Percentiles rank a stretch among this genome's conserved stretches.
Evolutionary conservation across 2,113 vertebrate genomes (phyloP).

Genomic region (Gobiocypris rarus): DNA sequence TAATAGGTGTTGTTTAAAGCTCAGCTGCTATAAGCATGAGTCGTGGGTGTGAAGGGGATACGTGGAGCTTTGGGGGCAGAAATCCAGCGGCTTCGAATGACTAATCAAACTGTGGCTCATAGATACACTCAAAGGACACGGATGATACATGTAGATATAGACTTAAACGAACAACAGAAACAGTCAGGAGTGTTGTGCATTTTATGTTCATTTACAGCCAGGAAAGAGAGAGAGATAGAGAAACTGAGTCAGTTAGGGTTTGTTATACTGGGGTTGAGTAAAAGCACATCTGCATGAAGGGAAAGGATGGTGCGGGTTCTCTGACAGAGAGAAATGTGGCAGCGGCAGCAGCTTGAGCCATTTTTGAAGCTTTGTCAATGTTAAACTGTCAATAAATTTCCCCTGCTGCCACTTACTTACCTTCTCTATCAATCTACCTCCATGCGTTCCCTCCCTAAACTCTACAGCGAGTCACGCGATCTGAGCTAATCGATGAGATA

Average conservation of each 20-base stretch:
- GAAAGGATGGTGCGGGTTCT: neutral
- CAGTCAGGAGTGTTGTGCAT: neutral
- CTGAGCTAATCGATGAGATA: conserved; percentile 12
- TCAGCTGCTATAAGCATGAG: conserved; percentile 39
- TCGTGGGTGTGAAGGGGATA: conserved; percentile 35
- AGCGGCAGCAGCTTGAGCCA: conserved; percentile 79
- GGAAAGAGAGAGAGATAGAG: neutral
- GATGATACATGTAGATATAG: neutral
- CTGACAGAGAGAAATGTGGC: conserved; percentile 81
- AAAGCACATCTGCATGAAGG: neutral
- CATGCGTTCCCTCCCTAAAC: neutral
- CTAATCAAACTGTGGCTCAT: conserved; percentile 44
- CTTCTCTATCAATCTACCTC: conserved; percentile 78
- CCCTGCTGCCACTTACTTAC: conserved; percentile 65
- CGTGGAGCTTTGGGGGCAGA: conserved; percentile 34
- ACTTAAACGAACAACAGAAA: neutral
- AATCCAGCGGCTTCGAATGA: conserved; percentile 38
- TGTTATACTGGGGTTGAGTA: neutral
- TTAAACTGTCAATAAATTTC: conserved; percentile 88
- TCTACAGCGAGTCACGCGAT: neutral
- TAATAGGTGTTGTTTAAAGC: conserved; percentile 62
- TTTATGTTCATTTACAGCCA: neutral
- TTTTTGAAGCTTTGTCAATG: conserved; percentile 85
- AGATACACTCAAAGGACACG: conserved; percentile 40
- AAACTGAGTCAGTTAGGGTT: neutral